Percentiles rank a stretch among this genome's conserved stretches.
Evolutionary conservation across 2,888 invertebrate species (phyloP).

Genomic region (Oscheius sp.): DNA sequence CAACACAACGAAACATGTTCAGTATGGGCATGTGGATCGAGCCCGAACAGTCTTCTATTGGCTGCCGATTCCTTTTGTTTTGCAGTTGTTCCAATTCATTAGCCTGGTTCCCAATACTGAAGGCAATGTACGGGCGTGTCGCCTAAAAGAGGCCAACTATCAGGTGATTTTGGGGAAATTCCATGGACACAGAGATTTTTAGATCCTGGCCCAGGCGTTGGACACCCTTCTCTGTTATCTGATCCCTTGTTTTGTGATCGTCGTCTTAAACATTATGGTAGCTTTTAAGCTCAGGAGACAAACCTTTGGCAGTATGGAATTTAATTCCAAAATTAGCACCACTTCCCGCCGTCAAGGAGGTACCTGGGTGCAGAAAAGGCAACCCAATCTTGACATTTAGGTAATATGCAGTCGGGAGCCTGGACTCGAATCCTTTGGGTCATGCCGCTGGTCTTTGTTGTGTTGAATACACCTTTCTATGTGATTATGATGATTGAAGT

Average conservation of each 20-base stretch:
- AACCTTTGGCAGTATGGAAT: slow-evolving; percentile 46
- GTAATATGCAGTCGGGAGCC: slow-evolving; percentile 48
- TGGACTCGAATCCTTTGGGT: slow-evolving; percentile 70
- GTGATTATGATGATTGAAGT: slow-evolving; percentile 57
- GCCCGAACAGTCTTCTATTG: slow-evolving; percentile 63
- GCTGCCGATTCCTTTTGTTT: slow-evolving; percentile 70
- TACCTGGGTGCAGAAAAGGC: not conserved
- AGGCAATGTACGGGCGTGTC: slow-evolving; percentile 49
- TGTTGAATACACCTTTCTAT: slow-evolving; percentile 72
- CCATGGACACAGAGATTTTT: slow-evolving; percentile 29
- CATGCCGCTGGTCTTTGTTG: slow-evolving; percentile 71
- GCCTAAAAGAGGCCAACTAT: slow-evolving; percentile 52
- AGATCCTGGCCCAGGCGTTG: slow-evolving; percentile 63
- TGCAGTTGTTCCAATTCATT: slow-evolving; percentile 69
- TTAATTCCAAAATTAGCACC: slow-evolving; percentile 35
- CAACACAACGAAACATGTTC: slow-evolving; percentile 34
- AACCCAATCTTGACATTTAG: slow-evolving; percentile 11
- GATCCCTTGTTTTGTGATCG: slow-evolving; percentile 69
- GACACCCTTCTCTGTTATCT: slow-evolving; percentile 70
- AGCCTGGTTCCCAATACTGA: slow-evolving; percentile 52
- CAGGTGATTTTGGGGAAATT: slow-evolving; percentile 41
- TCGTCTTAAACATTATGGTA: slow-evolving; percentile 67
- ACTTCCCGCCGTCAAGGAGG: slow-evolving; percentile 52
- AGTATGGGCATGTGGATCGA: slow-evolving; percentile 66
- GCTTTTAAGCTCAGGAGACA: slow-evolving; percentile 58